phyloP scores from a whole-genome alignment of 2,888 invertebrate species.

The Hymenopus coronatus region DNA sequence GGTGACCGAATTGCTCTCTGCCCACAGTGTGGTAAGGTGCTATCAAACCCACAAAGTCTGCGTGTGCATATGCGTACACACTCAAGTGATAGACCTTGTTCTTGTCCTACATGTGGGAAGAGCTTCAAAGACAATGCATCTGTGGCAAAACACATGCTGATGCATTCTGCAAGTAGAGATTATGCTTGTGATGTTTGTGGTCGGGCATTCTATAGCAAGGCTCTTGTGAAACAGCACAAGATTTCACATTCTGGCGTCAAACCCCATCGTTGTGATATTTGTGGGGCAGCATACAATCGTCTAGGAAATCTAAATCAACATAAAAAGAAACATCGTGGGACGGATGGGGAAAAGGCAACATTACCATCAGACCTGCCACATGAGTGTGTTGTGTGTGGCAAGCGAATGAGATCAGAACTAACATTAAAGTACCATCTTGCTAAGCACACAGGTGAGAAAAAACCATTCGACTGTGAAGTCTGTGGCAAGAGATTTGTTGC shows the following conservation, averaged over 20 bases:
- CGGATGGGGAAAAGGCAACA: neutral
- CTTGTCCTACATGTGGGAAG: slow-evolving; percentile 26
- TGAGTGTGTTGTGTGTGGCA: slow-evolving; percentile 31
- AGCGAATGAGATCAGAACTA: slow-evolving; percentile 30
- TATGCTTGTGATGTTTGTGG: slow-evolving; percentile 28
- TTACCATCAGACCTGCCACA: slow-evolving; percentile 3
- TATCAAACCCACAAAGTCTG: slow-evolving; percentile 30
- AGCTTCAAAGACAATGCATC: slow-evolving; percentile 29
- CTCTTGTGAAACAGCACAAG: slow-evolving; percentile 32
- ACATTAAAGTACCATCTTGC: slow-evolving; percentile 34
- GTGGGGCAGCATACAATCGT: slow-evolving; percentile 32
- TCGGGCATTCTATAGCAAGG: slow-evolving; percentile 27
- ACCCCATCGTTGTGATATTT: slow-evolving; percentile 29
- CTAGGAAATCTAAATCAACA: slow-evolving; percentile 34
- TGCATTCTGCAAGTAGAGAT: slow-evolving; percentile 26
- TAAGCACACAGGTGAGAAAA: slow-evolving; percentile 34
- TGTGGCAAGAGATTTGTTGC: slow-evolving; percentile 33
- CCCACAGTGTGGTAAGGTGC: slow-evolving; percentile 30
- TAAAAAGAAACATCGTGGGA: slow-evolving; percentile 29
- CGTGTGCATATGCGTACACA: slow-evolving; percentile 31
- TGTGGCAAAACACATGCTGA: slow-evolving; percentile 23
- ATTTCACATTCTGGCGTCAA: slow-evolving; percentile 31
- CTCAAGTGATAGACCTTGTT: slow-evolving; percentile 26
- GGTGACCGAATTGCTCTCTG: slow-evolving; percentile 25
- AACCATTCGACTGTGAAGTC: slow-evolving; percentile 33